Evolutionary conservation across 1,140 invertebrate species (phyloP).

Genomic region (Drosophila equinoxialis): DNA sequence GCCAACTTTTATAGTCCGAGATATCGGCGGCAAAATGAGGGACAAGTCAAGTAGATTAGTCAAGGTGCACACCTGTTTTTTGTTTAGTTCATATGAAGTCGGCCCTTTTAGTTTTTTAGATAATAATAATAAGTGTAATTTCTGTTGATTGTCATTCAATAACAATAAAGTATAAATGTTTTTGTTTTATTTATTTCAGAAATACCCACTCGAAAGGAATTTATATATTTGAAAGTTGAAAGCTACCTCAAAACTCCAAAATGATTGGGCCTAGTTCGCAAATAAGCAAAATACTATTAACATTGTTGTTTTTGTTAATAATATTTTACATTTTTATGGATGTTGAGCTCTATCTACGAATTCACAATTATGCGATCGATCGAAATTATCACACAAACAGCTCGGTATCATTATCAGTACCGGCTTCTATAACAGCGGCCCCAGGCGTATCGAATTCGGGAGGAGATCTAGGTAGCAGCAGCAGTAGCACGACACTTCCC

Average conservation of each 20-base stretch:
- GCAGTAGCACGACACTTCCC: constrained; percentile 54
- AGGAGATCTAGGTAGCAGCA: constrained; percentile 32
- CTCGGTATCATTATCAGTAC: constrained; percentile 24
- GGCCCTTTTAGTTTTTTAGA: too few relatives aligned
- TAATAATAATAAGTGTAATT: too few relatives aligned
- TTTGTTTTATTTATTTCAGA: constrained; percentile 40
- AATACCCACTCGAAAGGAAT: constrained; percentile 40
- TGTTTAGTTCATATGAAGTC: too few relatives aligned
- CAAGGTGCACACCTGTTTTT: too few relatives aligned
- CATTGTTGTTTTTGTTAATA: constrained; percentile 83
- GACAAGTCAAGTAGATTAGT: too few relatives aligned
- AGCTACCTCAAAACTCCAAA: constrained; percentile 75
- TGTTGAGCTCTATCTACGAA: constrained; percentile 85
- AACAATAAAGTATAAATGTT: not conserved
- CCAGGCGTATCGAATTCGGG: constrained; percentile 29
- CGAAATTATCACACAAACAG: constrained; percentile 75
- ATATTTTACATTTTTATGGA: constrained; percentile 86
- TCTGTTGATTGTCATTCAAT: not conserved
- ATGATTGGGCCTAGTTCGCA: constrained; percentile 86
- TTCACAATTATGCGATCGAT: constrained; percentile 85
- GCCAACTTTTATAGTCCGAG: too few relatives aligned
- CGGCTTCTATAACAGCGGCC: constrained; percentile 13
- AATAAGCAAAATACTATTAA: constrained; percentile 85
- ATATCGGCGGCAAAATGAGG: too few relatives aligned
- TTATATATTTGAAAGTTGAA: constrained; percentile 47